Conservation (phyloP, 2,113 vertebrate genomes). For the Caretta caretta region DNA sequence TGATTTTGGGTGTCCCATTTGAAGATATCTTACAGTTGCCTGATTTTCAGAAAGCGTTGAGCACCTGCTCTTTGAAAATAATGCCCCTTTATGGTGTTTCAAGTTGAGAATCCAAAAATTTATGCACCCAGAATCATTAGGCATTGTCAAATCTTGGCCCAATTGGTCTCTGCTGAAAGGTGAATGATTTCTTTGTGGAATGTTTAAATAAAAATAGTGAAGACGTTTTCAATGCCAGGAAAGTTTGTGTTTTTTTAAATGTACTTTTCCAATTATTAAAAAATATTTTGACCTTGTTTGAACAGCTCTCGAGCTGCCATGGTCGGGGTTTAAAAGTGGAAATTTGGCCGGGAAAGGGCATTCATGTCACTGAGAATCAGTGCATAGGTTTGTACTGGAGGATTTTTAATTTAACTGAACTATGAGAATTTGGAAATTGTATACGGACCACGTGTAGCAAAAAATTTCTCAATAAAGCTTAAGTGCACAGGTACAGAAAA, state of each 20-base stretch:
- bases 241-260: not conserved
- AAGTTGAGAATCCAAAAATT: not conserved
- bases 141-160: not conserved
- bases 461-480: not conserved
- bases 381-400: not conserved
- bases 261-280: slow-evolving; percentile 54
- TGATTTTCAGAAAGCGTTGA: not conserved
- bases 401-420: not conserved
- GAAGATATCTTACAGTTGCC: not conserved
- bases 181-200: not conserved
- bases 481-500: not conserved
- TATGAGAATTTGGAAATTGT: not conserved
- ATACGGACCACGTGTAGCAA: rapidly evolving
- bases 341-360: slow-evolving; percentile 19
- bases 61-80: not conserved
- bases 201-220: not conserved
- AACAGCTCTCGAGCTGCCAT: slow-evolving; percentile 49
- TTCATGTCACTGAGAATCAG: slow-evolving; percentile 51
- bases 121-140: not conserved
- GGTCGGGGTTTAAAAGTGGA: slow-evolving; percentile 1
- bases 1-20: not conserved
- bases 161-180: rapidly evolving
- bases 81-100: not conserved
- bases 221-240: not conserved
- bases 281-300: slow-evolving; percentile 51